phyloP scores from a whole-genome alignment of 1,140 invertebrate species.

The Drosophila yakuba region DNA sequence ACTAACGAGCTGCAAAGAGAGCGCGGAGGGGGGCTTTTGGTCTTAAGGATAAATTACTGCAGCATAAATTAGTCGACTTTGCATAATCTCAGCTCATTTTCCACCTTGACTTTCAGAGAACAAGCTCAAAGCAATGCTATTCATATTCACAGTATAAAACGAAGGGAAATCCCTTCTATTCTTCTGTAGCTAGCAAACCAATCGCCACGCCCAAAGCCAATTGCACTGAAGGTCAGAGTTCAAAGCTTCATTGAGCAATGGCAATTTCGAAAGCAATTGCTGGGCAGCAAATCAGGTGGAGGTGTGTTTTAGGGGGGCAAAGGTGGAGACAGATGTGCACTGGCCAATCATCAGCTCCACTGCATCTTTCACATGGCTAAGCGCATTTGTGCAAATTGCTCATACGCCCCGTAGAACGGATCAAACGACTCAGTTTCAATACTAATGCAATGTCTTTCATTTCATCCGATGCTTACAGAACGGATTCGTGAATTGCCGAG shows the following conservation, averaged over 20 bases:
- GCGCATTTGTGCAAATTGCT: slow-evolving; percentile 55
- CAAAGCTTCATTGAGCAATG: slow-evolving; percentile 35
- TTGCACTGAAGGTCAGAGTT: slow-evolving; percentile 36
- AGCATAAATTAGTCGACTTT: slow-evolving; percentile 41
- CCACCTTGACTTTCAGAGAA: background rate
- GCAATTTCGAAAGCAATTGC: slow-evolving; percentile 38
- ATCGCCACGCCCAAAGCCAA: slow-evolving; percentile 28
- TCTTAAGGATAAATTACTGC: slow-evolving; percentile 46
- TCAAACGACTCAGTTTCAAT: slow-evolving; percentile 7
- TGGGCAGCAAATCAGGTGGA: slow-evolving; percentile 28
- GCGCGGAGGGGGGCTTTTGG: slow-evolving; percentile 3
- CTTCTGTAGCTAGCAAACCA: slow-evolving; percentile 11
- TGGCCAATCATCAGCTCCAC: slow-evolving; percentile 49
- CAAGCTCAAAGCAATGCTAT: background rate
- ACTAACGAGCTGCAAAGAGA: slow-evolving; percentile 31
- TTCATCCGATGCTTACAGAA: slow-evolving; percentile 86
- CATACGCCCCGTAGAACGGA: slow-evolving; percentile 47
- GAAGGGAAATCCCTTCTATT: background rate
- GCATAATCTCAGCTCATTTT: slow-evolving; percentile 34
- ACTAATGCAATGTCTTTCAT: slow-evolving; percentile 26
- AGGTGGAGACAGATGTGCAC: background rate
- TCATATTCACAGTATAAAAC: background rate
- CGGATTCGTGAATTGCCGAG: slow-evolving; percentile 89
- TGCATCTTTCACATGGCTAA: slow-evolving; percentile 50
- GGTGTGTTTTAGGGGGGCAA: background rate